These are phyloP conservation scores for Muschampia plurimacula DNA, from an alignment of 2,888 invertebrate genomes.

Conservation along the genomic window DNA sequence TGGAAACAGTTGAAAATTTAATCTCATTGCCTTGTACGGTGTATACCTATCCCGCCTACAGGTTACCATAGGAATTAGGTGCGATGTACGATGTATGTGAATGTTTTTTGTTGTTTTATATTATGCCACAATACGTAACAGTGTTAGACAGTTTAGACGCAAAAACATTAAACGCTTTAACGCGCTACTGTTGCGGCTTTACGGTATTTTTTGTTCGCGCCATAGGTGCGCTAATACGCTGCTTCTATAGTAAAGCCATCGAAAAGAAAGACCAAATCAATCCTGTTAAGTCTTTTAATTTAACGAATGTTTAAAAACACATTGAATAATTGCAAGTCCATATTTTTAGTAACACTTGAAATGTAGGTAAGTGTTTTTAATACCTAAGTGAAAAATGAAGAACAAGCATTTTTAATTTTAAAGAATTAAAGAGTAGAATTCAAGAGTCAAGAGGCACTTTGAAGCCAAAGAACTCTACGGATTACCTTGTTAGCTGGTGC, in stretches of 20 bases:
- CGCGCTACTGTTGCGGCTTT: constrained; percentile 33
- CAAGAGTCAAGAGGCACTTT: neutral
- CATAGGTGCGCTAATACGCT: constrained; percentile 13
- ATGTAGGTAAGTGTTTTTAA: neutral
- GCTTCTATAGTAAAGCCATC: neutral
- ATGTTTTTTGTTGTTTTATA: constrained; percentile 40
- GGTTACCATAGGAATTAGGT: constrained; percentile 45
- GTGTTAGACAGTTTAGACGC: constrained; percentile 40
- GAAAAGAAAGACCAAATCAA: too few relatives aligned
- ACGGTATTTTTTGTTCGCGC: constrained; percentile 24
- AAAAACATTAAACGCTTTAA: constrained; percentile 39
- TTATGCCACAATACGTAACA: constrained; percentile 40
- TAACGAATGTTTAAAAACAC: too few relatives aligned
- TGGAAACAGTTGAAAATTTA: constrained; percentile 75
- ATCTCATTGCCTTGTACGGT: constrained; percentile 67
- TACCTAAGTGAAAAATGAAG: too few relatives aligned
- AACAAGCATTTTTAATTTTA: too few relatives aligned
- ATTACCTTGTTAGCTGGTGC: neutral
- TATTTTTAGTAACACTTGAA: too few relatives aligned
- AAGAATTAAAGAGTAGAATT: neutral
- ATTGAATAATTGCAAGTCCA: too few relatives aligned
- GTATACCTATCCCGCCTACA: constrained; percentile 48
- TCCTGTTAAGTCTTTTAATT: too few relatives aligned
- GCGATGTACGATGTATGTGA: constrained; percentile 43
- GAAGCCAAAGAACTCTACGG: neutral